phyloP scores from a whole-genome alignment of 2,797 vertebrate species.

The Rhodeus uyekii region DNA sequence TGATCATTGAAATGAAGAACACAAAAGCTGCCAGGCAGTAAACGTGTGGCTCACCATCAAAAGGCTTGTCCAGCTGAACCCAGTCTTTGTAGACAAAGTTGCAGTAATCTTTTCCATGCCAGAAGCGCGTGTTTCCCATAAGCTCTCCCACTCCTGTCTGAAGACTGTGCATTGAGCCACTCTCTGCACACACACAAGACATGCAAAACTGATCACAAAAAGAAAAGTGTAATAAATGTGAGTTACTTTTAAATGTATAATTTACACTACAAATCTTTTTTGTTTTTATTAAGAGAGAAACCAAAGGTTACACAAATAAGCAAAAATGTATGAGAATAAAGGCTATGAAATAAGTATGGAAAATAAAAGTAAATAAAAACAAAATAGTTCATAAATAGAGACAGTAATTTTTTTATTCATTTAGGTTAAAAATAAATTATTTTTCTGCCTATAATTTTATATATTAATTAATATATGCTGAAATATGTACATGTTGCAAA shows the following conservation, averaged over 20 bases:
- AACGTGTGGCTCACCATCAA: conserved; percentile 83
- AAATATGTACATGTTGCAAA: not conserved
- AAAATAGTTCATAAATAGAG: not conserved
- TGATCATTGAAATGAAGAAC: not conserved
- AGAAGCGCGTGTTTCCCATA: conserved; percentile 92
- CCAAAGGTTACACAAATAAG: not conserved
- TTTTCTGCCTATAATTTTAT: not conserved
- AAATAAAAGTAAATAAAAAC: not conserved
- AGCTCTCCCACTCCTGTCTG: conserved; percentile 90
- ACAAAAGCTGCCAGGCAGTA: conserved; percentile 14
- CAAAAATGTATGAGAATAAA: not conserved
- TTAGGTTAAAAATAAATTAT: not conserved
- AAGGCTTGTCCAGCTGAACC: conserved; percentile 97
- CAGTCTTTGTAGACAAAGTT: conserved; percentile 98
- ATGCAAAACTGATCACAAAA: not conserved
- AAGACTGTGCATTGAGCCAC: conserved; percentile 83
- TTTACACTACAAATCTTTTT: not conserved
- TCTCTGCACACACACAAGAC: conserved; percentile 69
- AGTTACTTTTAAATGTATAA: not conserved
- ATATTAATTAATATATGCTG: no score
- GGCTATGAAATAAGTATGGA: not conserved
- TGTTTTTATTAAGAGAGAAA: not conserved
- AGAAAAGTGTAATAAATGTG: not conserved
- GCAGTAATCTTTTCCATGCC: conserved; percentile 98
- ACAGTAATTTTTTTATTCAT: not conserved